These are phyloP conservation scores for Coilia nasus DNA, from an alignment of 2,797 vertebrate species.

Conservation along the genomic window DNA sequence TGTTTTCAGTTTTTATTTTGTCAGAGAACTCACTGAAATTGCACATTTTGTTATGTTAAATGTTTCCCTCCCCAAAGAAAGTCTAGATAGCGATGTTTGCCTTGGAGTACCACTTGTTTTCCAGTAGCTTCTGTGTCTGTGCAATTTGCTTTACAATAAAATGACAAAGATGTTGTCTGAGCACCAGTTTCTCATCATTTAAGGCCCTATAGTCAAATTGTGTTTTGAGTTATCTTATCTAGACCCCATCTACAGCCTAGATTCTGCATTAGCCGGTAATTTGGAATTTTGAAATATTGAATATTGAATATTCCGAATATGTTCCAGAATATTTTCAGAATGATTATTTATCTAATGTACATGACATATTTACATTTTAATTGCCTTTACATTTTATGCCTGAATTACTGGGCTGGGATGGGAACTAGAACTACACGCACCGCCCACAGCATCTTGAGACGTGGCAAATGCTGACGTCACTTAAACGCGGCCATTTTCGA, in stretches of 20 bases:
- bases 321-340: too few relatives aligned
- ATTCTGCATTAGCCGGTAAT: too few relatives aligned
- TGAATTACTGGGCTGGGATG: not conserved
- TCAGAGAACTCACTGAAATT: constrained; percentile 53
- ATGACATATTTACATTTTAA: not conserved
- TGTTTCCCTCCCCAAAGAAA: constrained; percentile 55
- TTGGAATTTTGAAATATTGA: too few relatives aligned
- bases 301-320: too few relatives aligned
- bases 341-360: too few relatives aligned
- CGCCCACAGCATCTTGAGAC: constrained; percentile 57
- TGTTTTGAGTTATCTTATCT: too few relatives aligned
- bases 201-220: too few relatives aligned
- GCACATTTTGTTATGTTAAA: constrained; percentile 46
- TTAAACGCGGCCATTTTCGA: constrained; percentile 58
- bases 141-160: constrained; percentile 69
- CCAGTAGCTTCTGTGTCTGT: constrained; percentile 54
- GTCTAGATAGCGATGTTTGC: constrained; percentile 47
- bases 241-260: too few relatives aligned
- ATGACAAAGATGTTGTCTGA: constrained; percentile 48
- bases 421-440: not conserved
- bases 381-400: not conserved
- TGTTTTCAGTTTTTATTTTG: constrained; percentile 38
- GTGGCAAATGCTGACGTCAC: constrained; percentile 76
- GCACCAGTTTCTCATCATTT: not conserved
- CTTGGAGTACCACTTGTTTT: constrained; percentile 44